Evolutionary conservation across 2,888 invertebrate species (phyloP).

Genomic region (Cyclophora albipunctata): DNA sequence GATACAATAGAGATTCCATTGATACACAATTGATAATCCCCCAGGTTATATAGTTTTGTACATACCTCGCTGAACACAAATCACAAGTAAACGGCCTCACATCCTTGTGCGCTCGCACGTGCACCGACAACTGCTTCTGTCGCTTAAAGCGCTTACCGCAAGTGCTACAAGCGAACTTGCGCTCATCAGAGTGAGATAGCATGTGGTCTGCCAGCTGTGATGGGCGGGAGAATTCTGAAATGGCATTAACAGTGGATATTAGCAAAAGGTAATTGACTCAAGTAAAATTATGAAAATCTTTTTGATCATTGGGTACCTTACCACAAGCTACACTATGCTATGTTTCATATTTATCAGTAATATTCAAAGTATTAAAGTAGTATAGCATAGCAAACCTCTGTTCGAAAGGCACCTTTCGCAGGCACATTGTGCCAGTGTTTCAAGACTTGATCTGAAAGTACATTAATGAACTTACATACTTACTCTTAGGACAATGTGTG

Average conservation of each 20-base stretch:
- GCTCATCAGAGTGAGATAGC: conserved; percentile 45
- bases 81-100: conserved; percentile 52
- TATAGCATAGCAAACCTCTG: too few species aligned
- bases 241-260: too few species aligned
- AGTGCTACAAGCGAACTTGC: conserved; percentile 41
- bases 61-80: conserved; percentile 51
- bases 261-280: conserved; percentile 1
- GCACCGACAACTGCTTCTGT: conserved; percentile 48
- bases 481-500: conserved; percentile 49
- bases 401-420: too few species aligned
- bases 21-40: too few species aligned
- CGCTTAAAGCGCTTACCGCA: conserved; percentile 57
- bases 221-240: conserved; percentile 46
- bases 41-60: too few species aligned
- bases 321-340: too few species aligned
- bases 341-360: too few species aligned
- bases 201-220: conserved; percentile 45
- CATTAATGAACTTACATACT: conserved; percentile 18
- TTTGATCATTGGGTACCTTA: too few species aligned
- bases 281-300: neutral
- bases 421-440: too few species aligned
- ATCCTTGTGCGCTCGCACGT: conserved; percentile 44
- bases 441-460: too few species aligned
- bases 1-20: too few species aligned
- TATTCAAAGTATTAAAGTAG: too few species aligned